A percentile compares a stretch with the other conserved stretches of the same genome.
These are phyloP conservation scores for Silvanus unidentatus DNA, from an alignment of 2,888 invertebrate species.

Conservation along the genomic window DNA sequence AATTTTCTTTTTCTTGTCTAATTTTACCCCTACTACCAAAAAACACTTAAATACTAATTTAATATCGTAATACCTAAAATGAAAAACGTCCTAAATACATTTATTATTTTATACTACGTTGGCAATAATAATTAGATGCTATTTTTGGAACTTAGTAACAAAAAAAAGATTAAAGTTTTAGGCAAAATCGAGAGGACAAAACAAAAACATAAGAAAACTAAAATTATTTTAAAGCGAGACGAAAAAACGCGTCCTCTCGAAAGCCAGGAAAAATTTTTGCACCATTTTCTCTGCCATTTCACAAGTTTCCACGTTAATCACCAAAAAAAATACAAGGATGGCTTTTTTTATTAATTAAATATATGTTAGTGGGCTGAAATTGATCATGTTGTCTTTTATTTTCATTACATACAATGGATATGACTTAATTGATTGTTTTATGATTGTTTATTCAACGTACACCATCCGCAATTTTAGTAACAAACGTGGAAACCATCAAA, in stretches of 20 bases:
- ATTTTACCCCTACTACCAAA: slow-evolving; percentile 43
- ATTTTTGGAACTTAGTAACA: slow-evolving; percentile 43
- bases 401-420: no score
- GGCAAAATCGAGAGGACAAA: slow-evolving; percentile 34
- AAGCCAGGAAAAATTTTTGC: slow-evolving; percentile 17
- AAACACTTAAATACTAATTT: slow-evolving; percentile 42
- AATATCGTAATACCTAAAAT: slow-evolving; percentile 34
- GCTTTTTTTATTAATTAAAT: no score
- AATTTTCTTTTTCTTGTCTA: slow-evolving; percentile 13
- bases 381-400: no score
- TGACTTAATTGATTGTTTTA: no score
- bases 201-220: slow-evolving; percentile 20
- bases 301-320: slow-evolving; percentile 38
- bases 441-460: no score
- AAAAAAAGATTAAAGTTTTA: slow-evolving; percentile 13
- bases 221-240: slow-evolving; percentile 38
- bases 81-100: not conserved
- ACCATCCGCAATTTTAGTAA: no score
- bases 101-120: slow-evolving; percentile 36
- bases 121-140: slow-evolving; percentile 47
- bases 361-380: no score
- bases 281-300: slow-evolving; percentile 34
- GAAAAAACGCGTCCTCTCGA: slow-evolving; percentile 13
- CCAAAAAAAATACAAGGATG: no score
- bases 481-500: no score